Percentiles rank a stretch among this genome's conserved stretches.
Conservation (phyloP, 2,113 vertebrate genomes). For the Castor canadensis region DNA sequence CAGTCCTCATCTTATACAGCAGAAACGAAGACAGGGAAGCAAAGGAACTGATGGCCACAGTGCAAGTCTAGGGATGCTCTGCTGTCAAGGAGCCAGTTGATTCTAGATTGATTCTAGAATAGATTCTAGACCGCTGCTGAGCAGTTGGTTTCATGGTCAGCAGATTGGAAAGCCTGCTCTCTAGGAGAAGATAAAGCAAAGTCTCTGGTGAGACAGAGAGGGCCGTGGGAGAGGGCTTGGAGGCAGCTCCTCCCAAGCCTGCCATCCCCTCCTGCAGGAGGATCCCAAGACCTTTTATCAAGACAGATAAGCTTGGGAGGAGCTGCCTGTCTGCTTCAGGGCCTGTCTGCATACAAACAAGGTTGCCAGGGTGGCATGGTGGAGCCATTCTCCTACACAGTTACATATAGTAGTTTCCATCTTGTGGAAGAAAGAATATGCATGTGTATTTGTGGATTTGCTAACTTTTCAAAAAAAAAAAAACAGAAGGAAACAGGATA, state of each 20-base stretch:
- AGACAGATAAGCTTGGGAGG: neutral
- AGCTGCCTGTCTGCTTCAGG: rapidly evolving
- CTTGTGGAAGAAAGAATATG: neutral
- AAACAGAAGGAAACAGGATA: neutral
- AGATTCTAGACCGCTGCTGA: too few relatives aligned
- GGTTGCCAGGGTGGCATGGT: neutral
- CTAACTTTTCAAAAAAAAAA: neutral
- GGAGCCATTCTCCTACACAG: neutral
- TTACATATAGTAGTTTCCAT: neutral
- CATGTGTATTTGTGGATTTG: neutral
- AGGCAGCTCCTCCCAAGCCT: neutral
- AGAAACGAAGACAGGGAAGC: too few relatives aligned
- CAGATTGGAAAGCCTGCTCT: neutral
- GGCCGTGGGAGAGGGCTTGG: too few relatives aligned
- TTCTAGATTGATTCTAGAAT: too few relatives aligned
- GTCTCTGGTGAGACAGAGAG: neutral
- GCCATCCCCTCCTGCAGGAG: neutral
- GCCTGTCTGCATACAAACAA: rapidly evolving
- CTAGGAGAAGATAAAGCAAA: neutral
- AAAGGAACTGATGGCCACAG: too few relatives aligned
- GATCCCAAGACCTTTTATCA: neutral
- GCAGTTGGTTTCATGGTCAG: too few relatives aligned
- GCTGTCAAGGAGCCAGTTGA: too few relatives aligned
- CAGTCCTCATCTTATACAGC: too few relatives aligned
- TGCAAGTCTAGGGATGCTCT: too few relatives aligned